Conservation (phyloP, 2,888 invertebrate species). For the Habrosyne pyritoides region DNA sequence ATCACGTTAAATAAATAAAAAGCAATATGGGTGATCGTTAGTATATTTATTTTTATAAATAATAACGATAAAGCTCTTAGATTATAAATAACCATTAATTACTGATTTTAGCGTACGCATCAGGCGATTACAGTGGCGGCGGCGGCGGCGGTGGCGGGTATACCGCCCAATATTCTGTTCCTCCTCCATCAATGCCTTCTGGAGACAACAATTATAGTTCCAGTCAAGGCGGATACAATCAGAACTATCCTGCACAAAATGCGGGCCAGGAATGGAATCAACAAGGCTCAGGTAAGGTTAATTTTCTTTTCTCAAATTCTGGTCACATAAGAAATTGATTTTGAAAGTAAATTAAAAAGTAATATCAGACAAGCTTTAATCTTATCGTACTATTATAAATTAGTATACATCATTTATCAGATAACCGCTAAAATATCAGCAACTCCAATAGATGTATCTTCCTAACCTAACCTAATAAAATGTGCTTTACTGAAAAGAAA, state of each 20-base stretch:
- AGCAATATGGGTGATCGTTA: conserved; percentile 49
- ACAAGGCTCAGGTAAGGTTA: conserved; percentile 56
- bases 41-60: conserved; percentile 22
- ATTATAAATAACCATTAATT: conserved; percentile 4
- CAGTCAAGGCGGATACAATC: conserved; percentile 62
- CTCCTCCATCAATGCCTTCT: conserved; percentile 69
- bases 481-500: no score
- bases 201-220: conserved; percentile 67
- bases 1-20: background rate
- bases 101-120: conserved; percentile 55
- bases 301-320: conserved; percentile 7
- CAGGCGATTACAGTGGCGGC: conserved; percentile 69
- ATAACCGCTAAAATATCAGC: no score
- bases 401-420: no score
- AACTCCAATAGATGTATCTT: no score
- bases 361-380: no score
- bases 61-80: background rate
- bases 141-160: conserved; percentile 56
- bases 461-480: no score
- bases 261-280: conserved; percentile 67
- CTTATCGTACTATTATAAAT: no score
- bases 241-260: conserved; percentile 59
- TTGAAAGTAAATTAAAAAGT: no score
- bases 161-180: conserved; percentile 74
- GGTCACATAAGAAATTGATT: no score